Conservation (phyloP, 2,113 vertebrate genomes). For the Perca fluviatilis region DNA sequence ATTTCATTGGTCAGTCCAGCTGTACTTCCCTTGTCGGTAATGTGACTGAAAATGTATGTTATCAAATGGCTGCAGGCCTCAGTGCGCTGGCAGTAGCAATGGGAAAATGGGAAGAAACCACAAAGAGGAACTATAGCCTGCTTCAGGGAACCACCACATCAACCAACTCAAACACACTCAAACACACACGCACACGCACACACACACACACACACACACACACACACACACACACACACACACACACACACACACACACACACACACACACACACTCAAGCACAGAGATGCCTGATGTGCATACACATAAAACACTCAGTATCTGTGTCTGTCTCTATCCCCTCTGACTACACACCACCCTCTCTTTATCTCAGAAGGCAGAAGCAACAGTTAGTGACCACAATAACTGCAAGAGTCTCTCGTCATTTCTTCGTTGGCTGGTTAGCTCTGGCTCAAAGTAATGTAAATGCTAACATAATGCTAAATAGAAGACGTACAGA, state of each 20-base stretch:
- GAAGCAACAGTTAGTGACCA: slow-evolving; percentile 76
- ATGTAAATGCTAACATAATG: background rate
- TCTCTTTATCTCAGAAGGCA: slow-evolving; percentile 50
- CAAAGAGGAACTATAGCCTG: slow-evolving; percentile 56
- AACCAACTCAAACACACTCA: background rate
- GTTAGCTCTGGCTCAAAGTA: slow-evolving; percentile 10
- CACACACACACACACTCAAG: too few relatives aligned
- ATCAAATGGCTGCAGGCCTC: slow-evolving; percentile 64
- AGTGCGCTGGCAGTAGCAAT: slow-evolving; percentile 3
- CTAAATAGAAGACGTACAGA: slow-evolving; percentile 3
- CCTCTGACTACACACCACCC: slow-evolving; percentile 15
- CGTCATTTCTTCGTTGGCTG: background rate
- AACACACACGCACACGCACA: background rate
- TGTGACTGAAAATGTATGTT: slow-evolving; percentile 53
- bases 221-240: background rate
- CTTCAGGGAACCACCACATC: slow-evolving; percentile 52
- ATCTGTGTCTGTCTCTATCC: background rate
- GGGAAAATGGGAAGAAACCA: slow-evolving; percentile 43
- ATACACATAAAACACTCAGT: slow-evolving; percentile 6
- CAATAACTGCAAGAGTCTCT: slow-evolving; percentile 21
- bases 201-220: too few relatives aligned
- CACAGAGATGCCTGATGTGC: background rate
- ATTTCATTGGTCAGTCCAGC: slow-evolving; percentile 28
- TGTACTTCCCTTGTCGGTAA: slow-evolving; percentile 52
- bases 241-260: too few relatives aligned